These are phyloP conservation scores for Zophobas atratus DNA, from an alignment of 1,140 invertebrate species.

Conservation along the genomic window DNA sequence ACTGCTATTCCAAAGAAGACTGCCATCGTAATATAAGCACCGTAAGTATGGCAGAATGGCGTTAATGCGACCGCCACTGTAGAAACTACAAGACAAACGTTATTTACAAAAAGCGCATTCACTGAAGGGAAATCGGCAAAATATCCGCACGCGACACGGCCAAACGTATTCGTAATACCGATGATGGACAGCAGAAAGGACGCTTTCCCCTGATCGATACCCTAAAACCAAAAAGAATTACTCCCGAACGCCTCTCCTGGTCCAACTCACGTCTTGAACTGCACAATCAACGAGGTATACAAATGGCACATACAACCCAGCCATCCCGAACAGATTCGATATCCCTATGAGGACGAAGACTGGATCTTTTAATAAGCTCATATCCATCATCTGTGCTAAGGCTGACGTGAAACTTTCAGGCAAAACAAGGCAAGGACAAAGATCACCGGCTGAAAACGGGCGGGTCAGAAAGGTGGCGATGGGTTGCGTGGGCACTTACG, in stretches of 20 bases:
- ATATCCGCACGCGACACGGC: conserved; percentile 89
- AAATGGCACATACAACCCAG: conserved; percentile 96
- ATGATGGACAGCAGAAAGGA: conserved; percentile 94
- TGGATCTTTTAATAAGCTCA: conserved; percentile 90
- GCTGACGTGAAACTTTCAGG: conserved; percentile 87
- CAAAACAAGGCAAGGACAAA: conserved; percentile 85
- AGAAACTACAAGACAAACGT: conserved; percentile 91
- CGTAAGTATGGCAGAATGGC: conserved; percentile 87
- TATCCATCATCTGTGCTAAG: conserved; percentile 93
- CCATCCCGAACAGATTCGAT: conserved; percentile 95
- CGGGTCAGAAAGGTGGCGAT: conserved; percentile 33
- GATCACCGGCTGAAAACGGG: conserved; percentile 72
- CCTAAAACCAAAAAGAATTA: conserved; percentile 70
- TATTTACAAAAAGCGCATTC: conserved; percentile 94
- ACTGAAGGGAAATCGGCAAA: conserved; percentile 90
- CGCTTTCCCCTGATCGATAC: conserved; percentile 82
- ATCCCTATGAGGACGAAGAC: conserved; percentile 94
- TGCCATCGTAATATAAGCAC: conserved; percentile 85
- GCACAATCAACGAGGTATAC: conserved; percentile 93
- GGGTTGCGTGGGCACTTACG: conserved; percentile 69
- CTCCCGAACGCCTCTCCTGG: no score
- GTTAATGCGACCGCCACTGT: conserved; percentile 89
- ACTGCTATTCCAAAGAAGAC: conserved; percentile 96
- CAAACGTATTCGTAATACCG: conserved; percentile 95
- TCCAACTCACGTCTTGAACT: conserved; percentile 72